These are phyloP conservation scores for Bombus huntii DNA, from an alignment of 1,140 invertebrate species.

Conservation along the genomic window DNA sequence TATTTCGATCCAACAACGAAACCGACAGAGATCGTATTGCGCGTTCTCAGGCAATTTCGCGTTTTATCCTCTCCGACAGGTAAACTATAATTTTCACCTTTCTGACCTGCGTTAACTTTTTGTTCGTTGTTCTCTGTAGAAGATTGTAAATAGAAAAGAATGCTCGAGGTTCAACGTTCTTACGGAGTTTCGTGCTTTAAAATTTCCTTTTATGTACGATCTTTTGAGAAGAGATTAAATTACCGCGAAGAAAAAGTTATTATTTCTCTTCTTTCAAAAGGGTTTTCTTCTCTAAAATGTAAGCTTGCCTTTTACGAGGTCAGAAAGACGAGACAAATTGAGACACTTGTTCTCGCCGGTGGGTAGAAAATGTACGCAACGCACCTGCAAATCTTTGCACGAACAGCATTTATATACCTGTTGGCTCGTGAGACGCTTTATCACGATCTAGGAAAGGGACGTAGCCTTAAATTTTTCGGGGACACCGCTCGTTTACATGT, in stretches of 20 bases:
- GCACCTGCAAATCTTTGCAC: conserved; percentile 39
- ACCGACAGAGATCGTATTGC: not conserved
- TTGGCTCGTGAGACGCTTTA: conserved; percentile 38
- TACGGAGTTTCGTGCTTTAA: not conserved
- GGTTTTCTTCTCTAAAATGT: not conserved
- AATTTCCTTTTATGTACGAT: not conserved
- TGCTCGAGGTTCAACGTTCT: not conserved
- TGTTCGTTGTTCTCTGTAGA: not conserved
- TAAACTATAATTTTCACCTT: not conserved
- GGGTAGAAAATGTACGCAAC: conserved; percentile 16
- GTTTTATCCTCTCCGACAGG: not conserved
- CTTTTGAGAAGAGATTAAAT: not conserved
- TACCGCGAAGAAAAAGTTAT: not conserved
- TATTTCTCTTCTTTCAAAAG: not conserved
- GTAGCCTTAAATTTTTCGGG: conserved; percentile 21
- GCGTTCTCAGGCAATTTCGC: conserved; percentile 22
- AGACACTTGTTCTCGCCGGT: conserved; percentile 1
- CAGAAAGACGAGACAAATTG: conserved; percentile 10
- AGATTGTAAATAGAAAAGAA: not conserved
- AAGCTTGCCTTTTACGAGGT: not conserved
- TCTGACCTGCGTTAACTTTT: not conserved
- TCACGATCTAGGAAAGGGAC: conserved; percentile 29
- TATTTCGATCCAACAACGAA: conserved; percentile 11
- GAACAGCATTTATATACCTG: conserved; percentile 23
- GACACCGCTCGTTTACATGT: conserved; percentile 39